Evolutionary conservation across 2,888 invertebrate species (phyloP), one percentile per base, ranked within the genome.

Genomic region (Diaphora mendica): DNA sequence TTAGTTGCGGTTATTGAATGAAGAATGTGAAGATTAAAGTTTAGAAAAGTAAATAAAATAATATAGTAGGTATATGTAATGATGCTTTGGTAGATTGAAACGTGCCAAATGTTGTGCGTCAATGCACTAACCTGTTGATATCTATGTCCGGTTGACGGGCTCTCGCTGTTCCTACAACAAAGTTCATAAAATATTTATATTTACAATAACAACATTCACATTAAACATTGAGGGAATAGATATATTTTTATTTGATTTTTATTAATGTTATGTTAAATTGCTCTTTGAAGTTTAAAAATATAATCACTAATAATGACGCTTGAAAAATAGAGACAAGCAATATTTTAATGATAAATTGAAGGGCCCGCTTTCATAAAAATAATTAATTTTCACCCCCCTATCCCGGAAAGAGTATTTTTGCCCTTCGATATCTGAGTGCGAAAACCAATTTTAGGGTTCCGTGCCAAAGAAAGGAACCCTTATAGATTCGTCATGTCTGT

Each of bases 71-170:
- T 67, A 65, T 75, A 77, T 77, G 51, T 70, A 75, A 73, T 55
- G 51, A 11, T 15, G 23, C 1, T 13, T 15, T 13, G 39, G 42
- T 42, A 55, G 20, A 55, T 67, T 13, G 64, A 44, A 44, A 55
- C 75, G 80, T 87, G 89, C 89, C 89, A 89, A 89, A 86, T 64
- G 79, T 74, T 82, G 74, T 85, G 76, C 87, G 88, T 86, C 85
- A 85, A 75, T 75, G 71, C 78, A 91, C 93, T 85, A 79, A 94
- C 94, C 94, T 94, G 92, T 93, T 93, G 88, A 91, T 89, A 81
- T 93, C 92, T 87, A 90, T 88, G 77, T 92, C 89, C 85, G 90
- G 83, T 75, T 91, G 89, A 80, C 89, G 89, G 79, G 91, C 91
- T 85, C 83, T 87, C 74, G 90, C 85, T 82, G 86, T 87, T 86